These are phyloP conservation scores for Heliconius melpomene DNA, from an alignment of 1,140 invertebrate species.

Conservation along the genomic window DNA sequence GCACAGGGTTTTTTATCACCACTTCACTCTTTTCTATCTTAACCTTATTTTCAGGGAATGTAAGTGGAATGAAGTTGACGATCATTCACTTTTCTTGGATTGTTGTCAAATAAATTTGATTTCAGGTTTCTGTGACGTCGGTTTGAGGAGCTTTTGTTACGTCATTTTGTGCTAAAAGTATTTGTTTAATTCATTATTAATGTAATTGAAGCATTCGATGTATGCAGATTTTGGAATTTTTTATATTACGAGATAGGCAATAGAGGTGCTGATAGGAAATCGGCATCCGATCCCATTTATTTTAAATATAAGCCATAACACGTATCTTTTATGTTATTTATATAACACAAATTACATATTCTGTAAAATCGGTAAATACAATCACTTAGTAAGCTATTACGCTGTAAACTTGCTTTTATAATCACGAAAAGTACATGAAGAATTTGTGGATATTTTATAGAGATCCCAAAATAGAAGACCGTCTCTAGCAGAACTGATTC, in stretches of 20 bases:
- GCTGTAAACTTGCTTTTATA: conserved; percentile 26
- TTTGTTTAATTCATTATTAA: conserved; percentile 64
- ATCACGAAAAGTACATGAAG: conserved; percentile 52
- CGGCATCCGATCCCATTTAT: neutral
- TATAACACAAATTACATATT: neutral
- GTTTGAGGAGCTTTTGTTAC: conserved; percentile 72
- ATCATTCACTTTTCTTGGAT: conserved; percentile 59
- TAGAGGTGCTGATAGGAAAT: conserved; percentile 14
- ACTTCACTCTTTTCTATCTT: conserved; percentile 66
- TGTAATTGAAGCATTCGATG: conserved; percentile 73
- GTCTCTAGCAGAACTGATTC: conserved; percentile 96
- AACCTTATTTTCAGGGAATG: conserved; percentile 69
- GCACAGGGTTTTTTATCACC: conserved; percentile 75
- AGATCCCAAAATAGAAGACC: conserved; percentile 85
- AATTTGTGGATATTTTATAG: conserved; percentile 76
- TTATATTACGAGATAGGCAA: conserved; percentile 15
- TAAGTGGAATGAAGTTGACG: conserved; percentile 77
- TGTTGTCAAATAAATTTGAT: conserved; percentile 63
- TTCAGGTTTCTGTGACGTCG: conserved; percentile 71
- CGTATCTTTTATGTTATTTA: neutral
- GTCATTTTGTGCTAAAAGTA: conserved; percentile 60
- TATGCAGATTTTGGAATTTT: conserved; percentile 75
- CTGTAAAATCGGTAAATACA: neutral
- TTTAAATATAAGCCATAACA: neutral
- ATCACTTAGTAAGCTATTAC: neutral